These are phyloP conservation scores for Loxodonta africana DNA, from an alignment of 2,113 vertebrate genomes.

Conservation along the genomic window DNA sequence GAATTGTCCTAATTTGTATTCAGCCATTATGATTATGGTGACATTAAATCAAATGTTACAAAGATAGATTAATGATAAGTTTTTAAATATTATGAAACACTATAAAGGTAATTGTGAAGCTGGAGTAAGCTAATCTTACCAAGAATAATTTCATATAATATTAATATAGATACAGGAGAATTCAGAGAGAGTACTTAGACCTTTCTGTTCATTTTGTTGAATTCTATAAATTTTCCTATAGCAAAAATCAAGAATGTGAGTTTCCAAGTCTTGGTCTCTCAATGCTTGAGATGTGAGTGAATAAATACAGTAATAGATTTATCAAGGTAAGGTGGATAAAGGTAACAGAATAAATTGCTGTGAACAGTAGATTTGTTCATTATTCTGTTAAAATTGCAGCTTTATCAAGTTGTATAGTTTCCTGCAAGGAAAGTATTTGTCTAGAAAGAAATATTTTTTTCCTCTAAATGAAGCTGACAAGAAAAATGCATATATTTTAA, in stretches of 20 bases:
- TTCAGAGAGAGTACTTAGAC: not conserved
- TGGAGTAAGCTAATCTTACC: not conserved
- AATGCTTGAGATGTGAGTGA: not conserved
- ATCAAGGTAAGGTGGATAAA: not conserved
- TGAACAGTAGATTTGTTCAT: not conserved
- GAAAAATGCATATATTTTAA: not conserved
- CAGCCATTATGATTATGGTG: not conserved
- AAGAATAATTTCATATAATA: not conserved
- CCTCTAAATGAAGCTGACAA: not conserved
- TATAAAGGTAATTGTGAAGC: not conserved
- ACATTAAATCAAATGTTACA: conserved; percentile 18
- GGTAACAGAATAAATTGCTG: not conserved
- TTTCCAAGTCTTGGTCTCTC: not conserved
- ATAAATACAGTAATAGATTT: not conserved
- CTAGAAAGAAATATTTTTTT: conserved; percentile 45
- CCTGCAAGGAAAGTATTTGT: not conserved
- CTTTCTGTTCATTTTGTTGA: not conserved
- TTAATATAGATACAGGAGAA: not conserved
- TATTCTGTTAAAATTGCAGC: not conserved
- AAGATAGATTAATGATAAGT: conserved; percentile 25
- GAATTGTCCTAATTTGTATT: not conserved
- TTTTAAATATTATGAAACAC: conserved; percentile 24
- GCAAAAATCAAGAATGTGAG: not conserved
- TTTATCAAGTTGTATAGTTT: conserved; percentile 27
- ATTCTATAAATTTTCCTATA: not conserved